phyloP scores from a whole-genome alignment of 2,113 vertebrate genomes.

The Dipodomys ordii region DNA sequence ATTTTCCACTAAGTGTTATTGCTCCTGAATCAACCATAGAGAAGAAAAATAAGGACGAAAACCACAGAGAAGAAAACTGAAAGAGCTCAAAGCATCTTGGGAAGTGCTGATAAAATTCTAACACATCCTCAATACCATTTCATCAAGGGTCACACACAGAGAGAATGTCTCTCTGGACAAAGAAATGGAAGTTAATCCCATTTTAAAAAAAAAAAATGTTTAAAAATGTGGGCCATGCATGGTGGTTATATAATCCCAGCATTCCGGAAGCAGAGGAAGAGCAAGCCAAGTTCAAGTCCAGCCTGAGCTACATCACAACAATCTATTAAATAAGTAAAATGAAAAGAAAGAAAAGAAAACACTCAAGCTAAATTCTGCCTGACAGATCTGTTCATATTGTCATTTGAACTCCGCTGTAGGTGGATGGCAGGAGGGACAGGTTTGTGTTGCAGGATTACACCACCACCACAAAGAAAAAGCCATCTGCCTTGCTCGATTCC shows the following conservation, averaged over 20 bases:
- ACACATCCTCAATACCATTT: too few relatives aligned
- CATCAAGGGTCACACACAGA: background rate
- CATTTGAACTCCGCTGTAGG: background rate
- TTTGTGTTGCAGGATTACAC: background rate
- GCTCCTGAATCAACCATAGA: background rate
- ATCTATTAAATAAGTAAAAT: too few relatives aligned
- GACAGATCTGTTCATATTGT: background rate
- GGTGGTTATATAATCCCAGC: background rate
- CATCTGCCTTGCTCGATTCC: background rate
- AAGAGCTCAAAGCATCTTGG: background rate
- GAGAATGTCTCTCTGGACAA: background rate
- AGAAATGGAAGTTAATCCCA: background rate
- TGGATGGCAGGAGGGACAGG: background rate
- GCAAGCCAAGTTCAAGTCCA: too few relatives aligned
- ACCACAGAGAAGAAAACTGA: background rate
- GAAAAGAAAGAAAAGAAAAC: too few relatives aligned
- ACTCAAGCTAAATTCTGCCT: background rate
- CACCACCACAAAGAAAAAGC: too few relatives aligned
- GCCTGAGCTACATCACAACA: too few relatives aligned
- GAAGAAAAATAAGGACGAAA: background rate
- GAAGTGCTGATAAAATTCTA: background rate
- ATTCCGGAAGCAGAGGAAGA: background rate
- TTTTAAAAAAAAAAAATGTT: background rate
- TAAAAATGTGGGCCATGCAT: background rate
- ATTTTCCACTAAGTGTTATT: background rate